phyloP scores from a whole-genome alignment of 2,888 invertebrate species.

The Melipona beecheii region DNA sequence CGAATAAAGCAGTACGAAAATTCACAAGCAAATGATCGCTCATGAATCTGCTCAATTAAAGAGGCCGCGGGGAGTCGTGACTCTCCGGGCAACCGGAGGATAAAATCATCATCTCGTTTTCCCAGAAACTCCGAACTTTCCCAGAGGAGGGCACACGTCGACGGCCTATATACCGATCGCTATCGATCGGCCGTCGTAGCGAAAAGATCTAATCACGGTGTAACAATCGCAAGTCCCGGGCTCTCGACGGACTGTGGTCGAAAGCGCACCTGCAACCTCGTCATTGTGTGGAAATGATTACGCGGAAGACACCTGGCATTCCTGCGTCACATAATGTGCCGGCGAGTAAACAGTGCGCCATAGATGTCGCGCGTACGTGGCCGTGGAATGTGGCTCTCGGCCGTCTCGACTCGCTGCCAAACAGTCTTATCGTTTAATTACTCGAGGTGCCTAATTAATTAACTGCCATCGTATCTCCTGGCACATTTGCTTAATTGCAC shows the following conservation, averaged over 20 bases:
- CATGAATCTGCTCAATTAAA: conserved; percentile 36
- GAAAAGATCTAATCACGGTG: conserved; percentile 53
- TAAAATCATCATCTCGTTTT: conserved; percentile 46
- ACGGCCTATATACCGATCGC: conserved; percentile 37
- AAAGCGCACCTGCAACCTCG: conserved; percentile 56
- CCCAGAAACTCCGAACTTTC: conserved; percentile 58
- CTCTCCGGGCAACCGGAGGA: conserved; percentile 12
- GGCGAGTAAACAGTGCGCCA: conserved; percentile 23
- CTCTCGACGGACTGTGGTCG: conserved; percentile 23
- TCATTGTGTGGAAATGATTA: conserved; percentile 76
- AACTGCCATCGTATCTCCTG: conserved; percentile 69
- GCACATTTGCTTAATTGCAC: conserved; percentile 78
- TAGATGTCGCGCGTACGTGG: conserved; percentile 36
- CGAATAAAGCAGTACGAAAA: neutral
- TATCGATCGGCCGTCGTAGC: conserved; percentile 48
- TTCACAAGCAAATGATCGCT: conserved; percentile 21
- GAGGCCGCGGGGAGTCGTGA: conserved; percentile 30
- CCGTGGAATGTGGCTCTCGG: conserved; percentile 57
- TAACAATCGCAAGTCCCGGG: conserved; percentile 34
- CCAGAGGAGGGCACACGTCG: conserved; percentile 31
- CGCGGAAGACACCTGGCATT: conserved; percentile 67
- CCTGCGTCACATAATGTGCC: conserved; percentile 48
- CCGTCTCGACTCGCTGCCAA: conserved; percentile 48
- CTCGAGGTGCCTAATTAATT: conserved; percentile 77
- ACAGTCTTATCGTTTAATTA: conserved; percentile 75